Evolutionary conservation across 2,113 vertebrate genomes (phyloP), one percentile per base, ranked within the genome.

Genomic region (Lepus timidus): DNA sequence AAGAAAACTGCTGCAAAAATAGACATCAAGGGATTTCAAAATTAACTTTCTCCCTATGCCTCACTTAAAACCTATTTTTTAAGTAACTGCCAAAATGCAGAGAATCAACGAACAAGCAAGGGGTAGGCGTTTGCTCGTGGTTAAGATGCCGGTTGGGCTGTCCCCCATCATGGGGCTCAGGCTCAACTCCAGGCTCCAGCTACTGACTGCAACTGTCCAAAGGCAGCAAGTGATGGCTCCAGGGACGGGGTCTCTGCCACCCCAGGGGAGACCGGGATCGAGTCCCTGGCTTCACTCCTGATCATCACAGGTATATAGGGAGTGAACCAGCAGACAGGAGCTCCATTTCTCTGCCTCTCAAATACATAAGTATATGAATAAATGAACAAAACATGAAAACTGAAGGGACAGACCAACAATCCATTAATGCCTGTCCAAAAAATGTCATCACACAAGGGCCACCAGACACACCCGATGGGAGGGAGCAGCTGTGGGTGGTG

Each of bases 1-100:
- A 85, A 94, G 87, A 91, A 78, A 82, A 71, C 44, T 10, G 31
- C 19, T 85, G 75, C 25, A 93, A 91, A 93, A 94, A 79, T 4
- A 62, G 31, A 61, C 31, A 81, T 27, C 4, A 25, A 25, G 44
- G 29, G 61, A 71, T 81, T 94, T 95, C 76, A 82, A 93, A 95
- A 88, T 6, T 20, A 55, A n/a, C 44, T 52, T 58, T 68, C 68
- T 79, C 76, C 25, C 19, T 10, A 17, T 11, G 65, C 3, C 8
- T 91, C 55, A 9, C 27, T 76, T 86, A 44, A 84, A 86, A 81
- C 13, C 4, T 44, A 25, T 25, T 68, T 76, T 83, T 83, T 20
- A 64, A 82, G 71, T 22, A 75, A 64, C 39, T 52, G 4, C 31
- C 68, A 68, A 74, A 44, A 75, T 51, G 13, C 58, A 90, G 0